Evolutionary conservation across 2,888 invertebrate species (phyloP), one percentile per base, ranked within the genome.

Genomic region (Coleophora flavipennella): DNA sequence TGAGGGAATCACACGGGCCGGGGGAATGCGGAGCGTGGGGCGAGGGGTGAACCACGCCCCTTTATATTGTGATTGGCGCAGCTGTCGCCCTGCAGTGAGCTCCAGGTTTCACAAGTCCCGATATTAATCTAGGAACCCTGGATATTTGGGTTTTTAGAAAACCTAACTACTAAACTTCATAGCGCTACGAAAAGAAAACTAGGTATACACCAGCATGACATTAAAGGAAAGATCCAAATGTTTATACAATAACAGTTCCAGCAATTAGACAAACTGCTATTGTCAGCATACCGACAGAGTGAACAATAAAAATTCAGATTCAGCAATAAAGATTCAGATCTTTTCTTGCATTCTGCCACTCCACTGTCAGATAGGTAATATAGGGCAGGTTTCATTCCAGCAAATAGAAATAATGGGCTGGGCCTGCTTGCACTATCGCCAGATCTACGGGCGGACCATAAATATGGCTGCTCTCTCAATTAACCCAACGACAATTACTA

Each of bases 11-110:
- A 67, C 65, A 61, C 56, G 67, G 62, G 65, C 48, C 52, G 53
- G 55, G 60, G 55, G 55, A 20, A 20, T 35, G 49, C 41, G 40
- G 55, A 49, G 46, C 51, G 53, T 49, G 52, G 58, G 60, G 59
- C 53, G 61, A 56, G 63, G 64, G 58, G 51, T 43, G 60, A 47
- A 53, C 71, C 81, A 77, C 81, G 80, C 83, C 84, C 71, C 73
- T 27, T 62, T 67, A 69, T 70, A 81, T 83, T 81, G 84, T 83
- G 84, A 84, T 84, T 84, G 83, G 83, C 62, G 83, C 83, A 83
- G 83, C 84, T 84, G 83, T 79, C 76, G 62, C 62, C 60, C 48
- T 43, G 62, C 62, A 59, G 66, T 71, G 63, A 68, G 61, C 55
- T 57, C 62, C 54, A 54, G 59, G 62, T 69, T 67, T 68, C 65